Conservation (phyloP, 2,797 vertebrate genomes). For the Echeneis naucrates region DNA sequence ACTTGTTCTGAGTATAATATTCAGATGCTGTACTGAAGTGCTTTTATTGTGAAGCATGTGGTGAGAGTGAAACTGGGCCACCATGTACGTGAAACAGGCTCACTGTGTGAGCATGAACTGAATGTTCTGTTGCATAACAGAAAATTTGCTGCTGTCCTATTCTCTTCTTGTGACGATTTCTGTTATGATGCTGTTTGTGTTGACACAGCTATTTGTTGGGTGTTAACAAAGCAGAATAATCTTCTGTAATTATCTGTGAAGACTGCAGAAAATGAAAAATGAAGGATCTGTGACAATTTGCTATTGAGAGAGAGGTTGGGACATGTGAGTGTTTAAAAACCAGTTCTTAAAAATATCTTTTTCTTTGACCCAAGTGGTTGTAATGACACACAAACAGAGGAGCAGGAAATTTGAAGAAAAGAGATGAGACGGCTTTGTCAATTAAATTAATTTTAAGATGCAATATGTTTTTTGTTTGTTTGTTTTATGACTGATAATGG, state of each 20-base stretch:
- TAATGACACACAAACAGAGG: conserved; percentile 77
- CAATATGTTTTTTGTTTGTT: conserved; percentile 41
- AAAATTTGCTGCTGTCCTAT: conserved; percentile 44
- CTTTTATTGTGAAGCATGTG: conserved; percentile 71
- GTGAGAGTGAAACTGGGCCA: conserved; percentile 58
- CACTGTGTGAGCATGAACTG: conserved; percentile 74
- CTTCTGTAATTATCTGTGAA: conserved; percentile 9
- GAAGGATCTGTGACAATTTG: conserved; percentile 13
- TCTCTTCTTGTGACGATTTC: conserved; percentile 76
- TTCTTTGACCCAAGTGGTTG: conserved; percentile 50
- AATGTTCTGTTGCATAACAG: conserved; percentile 54
- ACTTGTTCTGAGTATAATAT: conserved; percentile 42
- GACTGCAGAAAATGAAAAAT: background rate
- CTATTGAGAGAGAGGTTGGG: conserved; percentile 37
- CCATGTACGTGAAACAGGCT: conserved; percentile 60
- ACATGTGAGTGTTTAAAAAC: conserved; percentile 27
- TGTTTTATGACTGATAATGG: conserved; percentile 24
- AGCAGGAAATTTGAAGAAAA: conserved; percentile 74
- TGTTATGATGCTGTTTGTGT: conserved; percentile 78
- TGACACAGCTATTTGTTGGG: conserved; percentile 58
- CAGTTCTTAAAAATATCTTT: conserved; percentile 32
- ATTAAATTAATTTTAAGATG: conserved; percentile 38
- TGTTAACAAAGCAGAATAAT: conserved; percentile 41
- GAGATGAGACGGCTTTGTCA: conserved; percentile 36
- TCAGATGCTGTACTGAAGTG: conserved; percentile 53